These are phyloP conservation scores for Oreochromis niloticus DNA, from an alignment of 2,113 vertebrate species.

Conservation along the genomic window DNA sequence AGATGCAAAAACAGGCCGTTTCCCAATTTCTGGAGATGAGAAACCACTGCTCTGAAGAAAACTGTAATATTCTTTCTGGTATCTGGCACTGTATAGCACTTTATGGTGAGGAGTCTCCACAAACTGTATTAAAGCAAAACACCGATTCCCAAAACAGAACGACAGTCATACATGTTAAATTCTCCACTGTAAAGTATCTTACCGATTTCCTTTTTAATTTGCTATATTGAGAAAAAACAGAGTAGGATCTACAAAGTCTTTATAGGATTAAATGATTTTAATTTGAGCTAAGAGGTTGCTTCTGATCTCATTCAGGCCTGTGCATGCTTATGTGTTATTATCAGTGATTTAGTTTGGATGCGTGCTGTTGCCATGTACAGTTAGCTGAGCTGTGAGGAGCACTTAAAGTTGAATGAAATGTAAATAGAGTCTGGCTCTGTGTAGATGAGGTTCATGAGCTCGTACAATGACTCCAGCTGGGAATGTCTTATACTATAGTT, in stretches of 20 bases:
- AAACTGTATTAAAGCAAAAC: neutral
- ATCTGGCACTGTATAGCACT: constrained; percentile 60
- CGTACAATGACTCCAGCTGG: constrained; percentile 26
- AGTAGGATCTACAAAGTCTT: neutral
- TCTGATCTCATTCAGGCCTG: constrained; percentile 11
- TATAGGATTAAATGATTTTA: neutral
- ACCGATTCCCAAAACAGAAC: neutral
- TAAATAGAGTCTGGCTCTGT: constrained; percentile 35
- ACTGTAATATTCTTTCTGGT: neutral
- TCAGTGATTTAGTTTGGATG: constrained; percentile 28
- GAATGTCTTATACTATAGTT: constrained; percentile 46
- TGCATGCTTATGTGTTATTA: constrained; percentile 55
- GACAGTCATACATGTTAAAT: neutral
- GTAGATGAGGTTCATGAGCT: constrained; percentile 18
- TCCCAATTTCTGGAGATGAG: constrained; percentile 75
- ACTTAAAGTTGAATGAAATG: constrained; percentile 22
- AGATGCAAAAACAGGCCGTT: constrained; percentile 76
- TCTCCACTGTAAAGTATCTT: neutral
- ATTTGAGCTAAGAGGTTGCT: neutral
- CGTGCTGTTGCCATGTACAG: constrained; percentile 27
- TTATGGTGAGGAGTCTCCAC: constrained; percentile 56
- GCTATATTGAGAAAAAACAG: neutral
- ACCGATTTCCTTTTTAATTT: neutral
- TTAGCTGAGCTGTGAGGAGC: constrained; percentile 16
- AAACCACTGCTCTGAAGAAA: constrained; percentile 57